phyloP scores from a whole-genome alignment of 1,140 invertebrate species.

The Trinorchestia longiramus region DNA sequence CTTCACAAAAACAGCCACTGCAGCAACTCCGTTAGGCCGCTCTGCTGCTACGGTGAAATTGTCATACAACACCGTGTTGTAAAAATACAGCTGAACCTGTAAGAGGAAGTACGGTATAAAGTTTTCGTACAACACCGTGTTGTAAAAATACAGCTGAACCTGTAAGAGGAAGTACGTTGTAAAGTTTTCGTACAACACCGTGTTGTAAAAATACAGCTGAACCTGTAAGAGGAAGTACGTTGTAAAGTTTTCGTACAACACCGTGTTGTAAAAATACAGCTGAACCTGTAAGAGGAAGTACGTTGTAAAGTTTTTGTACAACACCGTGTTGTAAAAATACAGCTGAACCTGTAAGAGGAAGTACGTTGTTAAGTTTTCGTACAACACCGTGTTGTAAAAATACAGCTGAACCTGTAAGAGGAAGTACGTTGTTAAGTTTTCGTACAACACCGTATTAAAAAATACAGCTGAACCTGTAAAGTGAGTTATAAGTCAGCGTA shows the following conservation, averaged over 20 bases:
- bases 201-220: constrained; percentile 57
- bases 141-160: constrained; percentile 56
- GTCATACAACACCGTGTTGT: constrained; percentile 53
- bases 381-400: too few relatives aligned
- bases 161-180: not conserved
- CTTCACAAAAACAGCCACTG: constrained; percentile 55
- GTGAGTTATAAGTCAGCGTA: too few relatives aligned
- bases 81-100: constrained; percentile 58
- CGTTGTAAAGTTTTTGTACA: not conserved
- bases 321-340: not conserved
- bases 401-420: too few relatives aligned
- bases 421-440: too few relatives aligned
- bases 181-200: constrained; percentile 52
- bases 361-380: too few relatives aligned
- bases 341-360: too few relatives aligned
- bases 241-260: constrained; percentile 14
- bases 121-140: constrained; percentile 55
- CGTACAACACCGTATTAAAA: too few relatives aligned
- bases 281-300: constrained; percentile 24
- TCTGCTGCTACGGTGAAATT: constrained; percentile 55
- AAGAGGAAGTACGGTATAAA: not conserved
- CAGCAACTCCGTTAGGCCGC: constrained; percentile 55
- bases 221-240: constrained; percentile 49
- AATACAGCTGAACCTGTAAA: too few relatives aligned
- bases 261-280: constrained; percentile 52